These are phyloP conservation scores for Dicrurus megarhynchus DNA, from an alignment of 2,113 vertebrate species.

Conservation along the genomic window DNA sequence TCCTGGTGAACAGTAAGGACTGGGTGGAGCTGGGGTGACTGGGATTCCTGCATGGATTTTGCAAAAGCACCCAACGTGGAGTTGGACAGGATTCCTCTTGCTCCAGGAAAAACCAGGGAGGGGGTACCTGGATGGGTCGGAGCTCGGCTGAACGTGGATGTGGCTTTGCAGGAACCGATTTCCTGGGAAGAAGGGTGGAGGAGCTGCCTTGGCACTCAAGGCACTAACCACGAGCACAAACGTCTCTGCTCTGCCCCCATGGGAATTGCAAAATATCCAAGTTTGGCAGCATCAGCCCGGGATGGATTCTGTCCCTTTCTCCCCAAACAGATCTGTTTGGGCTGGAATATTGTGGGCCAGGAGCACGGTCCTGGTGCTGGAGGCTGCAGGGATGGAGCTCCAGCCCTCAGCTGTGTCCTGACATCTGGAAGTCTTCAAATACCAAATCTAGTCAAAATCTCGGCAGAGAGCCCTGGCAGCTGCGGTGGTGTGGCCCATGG, in stretches of 20 bases:
- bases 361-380: not conserved
- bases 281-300: not conserved
- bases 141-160: not conserved
- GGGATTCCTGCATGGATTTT: not conserved
- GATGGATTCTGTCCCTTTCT: not conserved
- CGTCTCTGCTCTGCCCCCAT: not conserved
- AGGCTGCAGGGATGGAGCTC: not conserved
- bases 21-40: not conserved
- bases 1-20: not conserved
- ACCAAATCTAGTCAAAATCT: not conserved
- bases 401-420: not conserved
- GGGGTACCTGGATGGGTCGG: not conserved
- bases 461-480: conserved; percentile 16
- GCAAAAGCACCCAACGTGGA: not conserved
- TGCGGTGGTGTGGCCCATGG: not conserved
- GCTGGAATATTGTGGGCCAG: not conserved
- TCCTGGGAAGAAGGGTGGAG: not conserved
- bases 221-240: not conserved
- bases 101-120: not conserved
- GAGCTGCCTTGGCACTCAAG: not conserved
- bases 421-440: conserved; percentile 24
- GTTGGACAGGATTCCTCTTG: not conserved
- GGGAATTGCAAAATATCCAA: not conserved
- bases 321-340: not conserved
- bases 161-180: not conserved